These are phyloP conservation scores for Neodontobutis hainanensis DNA, from an alignment of 2,113 vertebrate species.

Conservation along the genomic window DNA sequence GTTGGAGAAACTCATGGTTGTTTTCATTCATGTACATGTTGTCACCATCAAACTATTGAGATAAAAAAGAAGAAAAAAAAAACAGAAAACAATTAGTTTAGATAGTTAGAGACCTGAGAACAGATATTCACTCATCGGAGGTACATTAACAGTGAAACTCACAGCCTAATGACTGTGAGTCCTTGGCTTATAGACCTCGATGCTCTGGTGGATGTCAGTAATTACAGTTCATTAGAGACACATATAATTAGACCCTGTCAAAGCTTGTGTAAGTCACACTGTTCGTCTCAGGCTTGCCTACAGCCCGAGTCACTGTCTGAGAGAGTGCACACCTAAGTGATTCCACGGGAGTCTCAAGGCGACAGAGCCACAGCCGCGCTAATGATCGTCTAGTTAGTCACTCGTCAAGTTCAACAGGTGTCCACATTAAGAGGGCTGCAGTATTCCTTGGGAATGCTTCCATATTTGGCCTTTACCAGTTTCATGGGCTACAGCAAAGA, in stretches of 20 bases:
- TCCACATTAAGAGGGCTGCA: background rate
- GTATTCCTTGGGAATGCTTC: background rate
- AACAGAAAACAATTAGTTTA: slow-evolving; percentile 41
- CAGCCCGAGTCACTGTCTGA: slow-evolving; percentile 26
- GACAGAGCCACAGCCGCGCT: slow-evolving; percentile 25
- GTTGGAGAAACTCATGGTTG: slow-evolving; percentile 93
- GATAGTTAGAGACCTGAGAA: slow-evolving; percentile 33
- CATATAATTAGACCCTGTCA: slow-evolving; percentile 77
- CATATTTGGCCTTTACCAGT: no score
- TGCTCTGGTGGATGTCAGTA: slow-evolving; percentile 75
- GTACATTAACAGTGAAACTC: slow-evolving; percentile 49
- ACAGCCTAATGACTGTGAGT: slow-evolving; percentile 70
- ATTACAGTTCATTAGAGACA: slow-evolving; percentile 80
- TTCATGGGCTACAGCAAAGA: no score
- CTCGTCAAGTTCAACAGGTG: slow-evolving; percentile 13
- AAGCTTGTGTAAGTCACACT: slow-evolving; percentile 69
- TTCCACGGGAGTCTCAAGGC: slow-evolving; percentile 46
- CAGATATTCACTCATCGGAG: slow-evolving; percentile 43
- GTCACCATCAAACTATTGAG: slow-evolving; percentile 97
- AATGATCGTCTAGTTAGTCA: slow-evolving; percentile 7
- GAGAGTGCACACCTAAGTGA: slow-evolving; percentile 45
- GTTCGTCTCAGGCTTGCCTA: slow-evolving; percentile 51
- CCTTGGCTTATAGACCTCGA: slow-evolving; percentile 66
- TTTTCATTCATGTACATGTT: slow-evolving; percentile 99
- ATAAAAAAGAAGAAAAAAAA: slow-evolving; percentile 38